Conservation (phyloP, 2,888 invertebrate species). For the Ochropleura plecta region DNA sequence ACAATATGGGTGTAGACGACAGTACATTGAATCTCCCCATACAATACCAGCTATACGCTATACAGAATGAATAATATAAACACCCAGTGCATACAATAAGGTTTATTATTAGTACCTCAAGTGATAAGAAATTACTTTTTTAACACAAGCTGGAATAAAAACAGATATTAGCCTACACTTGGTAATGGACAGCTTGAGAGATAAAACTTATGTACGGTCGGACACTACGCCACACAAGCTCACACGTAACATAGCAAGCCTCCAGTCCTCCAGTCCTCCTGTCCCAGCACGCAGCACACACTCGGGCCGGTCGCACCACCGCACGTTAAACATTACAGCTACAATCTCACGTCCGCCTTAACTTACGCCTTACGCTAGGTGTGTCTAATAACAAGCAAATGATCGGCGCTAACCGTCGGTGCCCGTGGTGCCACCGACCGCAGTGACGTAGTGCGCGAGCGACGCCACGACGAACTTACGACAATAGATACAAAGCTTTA, state of each 20-base stretch:
- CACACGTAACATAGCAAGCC: constrained; percentile 54
- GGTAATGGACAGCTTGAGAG: constrained; percentile 79
- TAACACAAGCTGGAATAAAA: constrained; percentile 84
- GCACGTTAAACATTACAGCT: constrained; percentile 27
- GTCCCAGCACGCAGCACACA: constrained; percentile 1
- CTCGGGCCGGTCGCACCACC: constrained; percentile 34
- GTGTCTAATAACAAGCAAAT: constrained; percentile 55
- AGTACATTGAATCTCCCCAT: constrained; percentile 32
- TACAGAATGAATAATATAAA: constrained; percentile 79
- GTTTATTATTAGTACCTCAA: constrained; percentile 84
- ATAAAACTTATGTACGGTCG: constrained; percentile 52
- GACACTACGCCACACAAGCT: constrained; percentile 62
- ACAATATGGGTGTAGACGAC: constrained; percentile 10
- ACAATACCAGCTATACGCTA: constrained; percentile 53
- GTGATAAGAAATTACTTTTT: constrained; percentile 78
- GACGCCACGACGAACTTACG: constrained; percentile 41
- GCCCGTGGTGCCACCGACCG: constrained; percentile 34
- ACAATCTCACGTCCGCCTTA: constrained; percentile 55
- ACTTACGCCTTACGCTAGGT: constrained; percentile 51
- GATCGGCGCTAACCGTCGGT: constrained; percentile 13
- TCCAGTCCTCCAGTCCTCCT: background rate
- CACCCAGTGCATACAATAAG: constrained; percentile 86
- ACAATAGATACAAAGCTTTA: constrained; percentile 56
- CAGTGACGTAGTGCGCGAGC: constrained; percentile 47
- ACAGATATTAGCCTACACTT: constrained; percentile 80